Conservation (phyloP, 2,113 vertebrate genomes). For the Carollia perspicillata region DNA sequence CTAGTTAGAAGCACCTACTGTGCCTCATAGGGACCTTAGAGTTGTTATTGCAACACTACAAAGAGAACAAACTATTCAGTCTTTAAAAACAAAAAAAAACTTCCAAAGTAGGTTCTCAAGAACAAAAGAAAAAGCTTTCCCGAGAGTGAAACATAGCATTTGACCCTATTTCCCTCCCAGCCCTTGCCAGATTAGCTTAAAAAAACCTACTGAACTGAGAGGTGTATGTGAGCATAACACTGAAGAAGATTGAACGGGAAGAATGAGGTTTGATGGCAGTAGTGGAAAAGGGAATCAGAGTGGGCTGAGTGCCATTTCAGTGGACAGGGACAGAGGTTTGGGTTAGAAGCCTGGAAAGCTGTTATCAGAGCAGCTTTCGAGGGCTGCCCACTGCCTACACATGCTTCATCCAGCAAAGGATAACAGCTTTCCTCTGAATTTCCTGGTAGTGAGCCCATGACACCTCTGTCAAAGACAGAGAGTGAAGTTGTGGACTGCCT, state of each 20-base stretch:
- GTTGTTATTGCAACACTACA: not conserved
- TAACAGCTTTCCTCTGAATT: not conserved
- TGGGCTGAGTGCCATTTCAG: not conserved
- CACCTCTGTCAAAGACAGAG: not conserved
- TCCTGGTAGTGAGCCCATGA: not conserved
- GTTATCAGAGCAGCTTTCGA: not conserved
- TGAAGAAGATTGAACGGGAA: not conserved
- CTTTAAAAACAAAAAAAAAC: slow-evolving; percentile 11
- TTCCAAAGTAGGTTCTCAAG: not conserved
- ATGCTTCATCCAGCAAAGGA: not conserved
- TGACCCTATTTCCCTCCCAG: not conserved
- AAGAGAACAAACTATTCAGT: not conserved
- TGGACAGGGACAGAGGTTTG: not conserved
- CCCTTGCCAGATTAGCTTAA: not conserved
- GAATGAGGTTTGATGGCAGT: not conserved
- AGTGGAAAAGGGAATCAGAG: not conserved
- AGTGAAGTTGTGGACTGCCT: not conserved
- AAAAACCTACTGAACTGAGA: not conserved
- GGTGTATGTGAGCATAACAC: not conserved
- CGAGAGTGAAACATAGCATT: not conserved
- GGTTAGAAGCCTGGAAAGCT: not conserved
- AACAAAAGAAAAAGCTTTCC: not conserved
- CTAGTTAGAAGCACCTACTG: not conserved
- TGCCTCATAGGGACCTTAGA: not conserved
- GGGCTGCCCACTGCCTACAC: not conserved